Conservation (phyloP, 2,888 invertebrate species). For the Dinocampus coccinellae region DNA sequence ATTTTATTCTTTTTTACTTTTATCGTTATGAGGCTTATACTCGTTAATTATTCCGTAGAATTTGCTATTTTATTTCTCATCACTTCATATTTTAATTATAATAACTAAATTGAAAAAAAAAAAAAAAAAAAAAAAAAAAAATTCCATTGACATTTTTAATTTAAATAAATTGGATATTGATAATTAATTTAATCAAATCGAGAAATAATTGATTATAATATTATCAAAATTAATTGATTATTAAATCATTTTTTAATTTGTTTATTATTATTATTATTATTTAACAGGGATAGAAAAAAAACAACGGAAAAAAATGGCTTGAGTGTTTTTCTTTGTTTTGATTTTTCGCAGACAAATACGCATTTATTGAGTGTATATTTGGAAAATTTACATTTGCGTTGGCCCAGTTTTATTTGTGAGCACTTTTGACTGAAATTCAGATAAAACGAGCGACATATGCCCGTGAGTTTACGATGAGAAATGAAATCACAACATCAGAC, state of each 20-base stretch:
- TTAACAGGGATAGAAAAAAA: neutral
- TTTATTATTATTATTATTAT: too few species aligned
- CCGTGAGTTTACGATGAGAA: conserved; percentile 16
- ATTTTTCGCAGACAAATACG: neutral
- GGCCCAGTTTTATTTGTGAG: conserved; percentile 7
- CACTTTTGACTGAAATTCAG: neutral
- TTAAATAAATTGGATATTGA: too few species aligned
- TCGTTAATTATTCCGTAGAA: neutral
- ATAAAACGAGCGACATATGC: neutral
- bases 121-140: neutral
- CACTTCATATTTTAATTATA: too few species aligned
- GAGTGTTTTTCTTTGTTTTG: neutral
- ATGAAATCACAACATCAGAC: conserved; percentile 18
- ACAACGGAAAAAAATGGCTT: neutral
- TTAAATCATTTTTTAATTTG: too few species aligned
- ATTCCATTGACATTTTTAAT: too few species aligned
- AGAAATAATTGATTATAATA: neutral
- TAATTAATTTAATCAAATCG: neutral
- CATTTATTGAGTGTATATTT: neutral
- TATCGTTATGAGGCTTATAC: neutral
- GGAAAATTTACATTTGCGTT: neutral
- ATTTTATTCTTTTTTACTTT: conserved; percentile 1
- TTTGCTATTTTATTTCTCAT: neutral
- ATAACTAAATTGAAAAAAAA: too few species aligned
- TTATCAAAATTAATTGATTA: too few species aligned